Percentiles rank a stretch among this genome's conserved stretches.
These are phyloP conservation scores for Prolemur simus DNA, from an alignment of 2,113 vertebrate genomes.

Conservation along the genomic window DNA sequence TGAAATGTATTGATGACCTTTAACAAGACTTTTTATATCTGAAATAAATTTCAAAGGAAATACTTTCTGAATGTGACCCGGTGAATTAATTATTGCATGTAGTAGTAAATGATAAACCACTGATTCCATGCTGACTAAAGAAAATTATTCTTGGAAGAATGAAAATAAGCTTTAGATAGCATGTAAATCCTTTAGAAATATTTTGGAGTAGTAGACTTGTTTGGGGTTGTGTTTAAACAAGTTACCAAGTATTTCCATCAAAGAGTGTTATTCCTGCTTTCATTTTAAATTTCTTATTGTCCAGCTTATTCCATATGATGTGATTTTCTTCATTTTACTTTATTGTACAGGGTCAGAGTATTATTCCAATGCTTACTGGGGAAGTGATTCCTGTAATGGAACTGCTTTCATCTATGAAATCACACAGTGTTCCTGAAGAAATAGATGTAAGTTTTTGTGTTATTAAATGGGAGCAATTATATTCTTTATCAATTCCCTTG, in stretches of 20 bases:
- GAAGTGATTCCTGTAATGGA: conserved; percentile 98
- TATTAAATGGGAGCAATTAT: background rate
- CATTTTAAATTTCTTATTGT: background rate
- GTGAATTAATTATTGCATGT: background rate
- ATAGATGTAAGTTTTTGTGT: conserved; percentile 89
- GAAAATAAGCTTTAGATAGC: background rate
- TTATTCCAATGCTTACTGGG: conserved; percentile 94
- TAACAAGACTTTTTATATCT: conserved; percentile 17
- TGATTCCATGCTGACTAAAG: background rate
- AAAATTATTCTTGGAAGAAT: background rate
- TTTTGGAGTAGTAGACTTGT: background rate
- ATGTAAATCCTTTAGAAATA: background rate
- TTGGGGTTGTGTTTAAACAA: conserved; percentile 4
- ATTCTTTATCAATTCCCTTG: background rate
- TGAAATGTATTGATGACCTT: background rate
- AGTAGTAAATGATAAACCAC: background rate
- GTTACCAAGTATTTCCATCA: background rate
- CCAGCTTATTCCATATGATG: background rate
- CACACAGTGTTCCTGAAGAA: conserved; percentile 94
- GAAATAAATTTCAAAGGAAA: conserved; percentile 25
- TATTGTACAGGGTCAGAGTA: conserved; percentile 91
- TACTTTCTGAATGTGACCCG: background rate
- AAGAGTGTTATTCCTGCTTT: background rate
- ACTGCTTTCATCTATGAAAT: conserved; percentile 97
- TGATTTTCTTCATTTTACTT: conserved; percentile 57